These are phyloP conservation scores for Plodia interpunctella DNA, from an alignment of 1,140 invertebrate species.

Conservation along the genomic window DNA sequence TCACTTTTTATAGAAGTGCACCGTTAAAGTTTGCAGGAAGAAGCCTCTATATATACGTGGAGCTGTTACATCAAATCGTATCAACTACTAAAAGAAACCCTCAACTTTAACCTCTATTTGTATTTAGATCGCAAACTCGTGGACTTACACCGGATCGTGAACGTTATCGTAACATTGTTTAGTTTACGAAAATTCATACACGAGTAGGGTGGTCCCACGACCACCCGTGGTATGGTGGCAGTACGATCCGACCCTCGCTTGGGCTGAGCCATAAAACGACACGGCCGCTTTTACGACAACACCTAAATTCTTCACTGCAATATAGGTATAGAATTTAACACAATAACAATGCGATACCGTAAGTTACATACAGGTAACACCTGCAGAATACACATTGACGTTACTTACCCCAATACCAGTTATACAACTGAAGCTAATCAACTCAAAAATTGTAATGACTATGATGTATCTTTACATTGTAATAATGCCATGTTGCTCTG, in stretches of 20 bases:
- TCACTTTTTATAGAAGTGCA: too few species aligned
- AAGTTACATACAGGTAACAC: conserved; percentile 25
- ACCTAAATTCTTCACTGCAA: conserved; percentile 30
- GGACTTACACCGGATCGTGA: conserved; percentile 14
- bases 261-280: conserved; percentile 40
- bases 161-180: conserved; percentile 27
- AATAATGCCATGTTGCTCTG: too few species aligned
- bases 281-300: conserved; percentile 48
- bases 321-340: conserved; percentile 47
- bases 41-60: not conserved
- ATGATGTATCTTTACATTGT: too few species aligned
- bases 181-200: conserved; percentile 53
- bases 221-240: conserved; percentile 34
- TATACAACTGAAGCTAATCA: conserved; percentile 10
- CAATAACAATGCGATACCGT: conserved; percentile 43
- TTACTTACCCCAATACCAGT: conserved; percentile 26
- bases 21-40: not conserved
- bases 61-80: not conserved
- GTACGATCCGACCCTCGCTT: conserved; percentile 27
- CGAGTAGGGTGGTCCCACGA: conserved; percentile 42
- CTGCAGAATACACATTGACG: conserved; percentile 45
- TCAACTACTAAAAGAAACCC: not conserved
- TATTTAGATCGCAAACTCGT: not conserved
- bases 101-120: not conserved
- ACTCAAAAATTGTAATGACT: too few species aligned